Evolutionary conservation across 1,140 invertebrate genomes (phyloP).

Genomic region (Elymnias hypermnestra): DNA sequence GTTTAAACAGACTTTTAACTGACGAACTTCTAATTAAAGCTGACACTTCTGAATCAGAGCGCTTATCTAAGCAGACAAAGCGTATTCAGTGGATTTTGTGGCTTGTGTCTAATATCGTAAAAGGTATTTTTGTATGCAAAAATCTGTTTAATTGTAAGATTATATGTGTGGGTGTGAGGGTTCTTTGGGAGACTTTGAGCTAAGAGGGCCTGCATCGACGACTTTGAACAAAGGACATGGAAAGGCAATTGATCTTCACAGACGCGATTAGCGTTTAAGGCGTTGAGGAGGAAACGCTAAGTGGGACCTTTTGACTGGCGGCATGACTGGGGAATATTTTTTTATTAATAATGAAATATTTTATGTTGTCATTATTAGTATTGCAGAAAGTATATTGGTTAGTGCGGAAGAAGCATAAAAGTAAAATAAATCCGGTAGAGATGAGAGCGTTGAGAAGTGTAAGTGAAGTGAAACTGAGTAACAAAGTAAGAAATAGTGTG

Average conservation of each 20-base stretch:
- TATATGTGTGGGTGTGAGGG: slow-evolving; percentile 24
- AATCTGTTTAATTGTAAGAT: slow-evolving; percentile 35
- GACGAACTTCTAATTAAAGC: slow-evolving; percentile 49
- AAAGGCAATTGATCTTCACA: slow-evolving; percentile 67
- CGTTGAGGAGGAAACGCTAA: slow-evolving; percentile 39
- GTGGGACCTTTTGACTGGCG: slow-evolving; percentile 24
- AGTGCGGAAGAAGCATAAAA: too few relatives aligned
- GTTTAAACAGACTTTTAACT: slow-evolving; percentile 43
- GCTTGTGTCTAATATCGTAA: slow-evolving; percentile 24
- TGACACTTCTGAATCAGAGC: slow-evolving; percentile 35
- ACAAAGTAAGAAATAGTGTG: too few relatives aligned
- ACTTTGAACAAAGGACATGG: slow-evolving; percentile 53
- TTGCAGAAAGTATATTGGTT: too few relatives aligned
- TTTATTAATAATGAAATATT: too few relatives aligned
- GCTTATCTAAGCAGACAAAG: slow-evolving; percentile 39
- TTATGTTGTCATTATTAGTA: too few relatives aligned
- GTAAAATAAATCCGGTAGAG: too few relatives aligned
- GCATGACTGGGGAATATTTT: slow-evolving; percentile 25
- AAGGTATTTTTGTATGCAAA: slow-evolving; percentile 34
- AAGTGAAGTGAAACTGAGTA: too few relatives aligned
- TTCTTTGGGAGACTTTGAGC: slow-evolving; percentile 49
- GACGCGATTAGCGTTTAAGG: slow-evolving; percentile 55
- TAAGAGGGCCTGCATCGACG: slow-evolving; percentile 56
- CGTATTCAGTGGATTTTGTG: slow-evolving; percentile 23
- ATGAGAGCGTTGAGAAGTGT: too few relatives aligned